A percentile compares a stretch with the other conserved stretches of the same genome.
These are phyloP conservation scores for Plebejus anna DNA, from an alignment of 2,888 invertebrate species.

Conservation along the genomic window DNA sequence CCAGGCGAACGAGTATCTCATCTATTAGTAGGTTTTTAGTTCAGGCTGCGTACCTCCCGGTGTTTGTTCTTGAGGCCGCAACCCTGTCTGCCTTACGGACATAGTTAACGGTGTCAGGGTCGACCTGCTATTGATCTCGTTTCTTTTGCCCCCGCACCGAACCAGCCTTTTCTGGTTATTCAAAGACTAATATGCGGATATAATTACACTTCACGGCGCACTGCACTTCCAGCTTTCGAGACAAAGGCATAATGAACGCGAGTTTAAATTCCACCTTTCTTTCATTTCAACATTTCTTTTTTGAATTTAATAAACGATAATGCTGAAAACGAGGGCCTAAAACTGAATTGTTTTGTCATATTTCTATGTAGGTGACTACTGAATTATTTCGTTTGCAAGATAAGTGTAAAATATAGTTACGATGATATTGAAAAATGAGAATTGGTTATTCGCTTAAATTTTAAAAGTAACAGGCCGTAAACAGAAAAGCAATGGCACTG, in stretches of 20 bases:
- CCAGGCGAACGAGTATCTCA: constrained; percentile 2
- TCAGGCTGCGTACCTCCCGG: constrained; percentile 37
- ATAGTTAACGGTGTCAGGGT: constrained; percentile 75
- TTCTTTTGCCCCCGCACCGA: constrained; percentile 62
- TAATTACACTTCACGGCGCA: constrained; percentile 45
- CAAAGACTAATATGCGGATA: constrained; percentile 48
- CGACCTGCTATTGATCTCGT: constrained; percentile 69
- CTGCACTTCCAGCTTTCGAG: constrained; percentile 35
- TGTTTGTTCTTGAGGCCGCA: constrained; percentile 68
- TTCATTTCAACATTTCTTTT: constrained; percentile 26
- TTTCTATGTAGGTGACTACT: constrained; percentile 3
- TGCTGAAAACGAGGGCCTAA: neutral
- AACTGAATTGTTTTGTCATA: neutral
- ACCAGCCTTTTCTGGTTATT: constrained; percentile 58
- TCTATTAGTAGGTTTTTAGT: constrained; percentile 1
- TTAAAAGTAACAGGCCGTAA: neutral
- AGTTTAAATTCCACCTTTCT: constrained; percentile 40
- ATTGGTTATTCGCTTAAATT: neutral
- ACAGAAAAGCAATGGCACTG: neutral
- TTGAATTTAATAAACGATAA: constrained; percentile 19
- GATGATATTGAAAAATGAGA: neutral
- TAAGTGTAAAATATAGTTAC: neutral
- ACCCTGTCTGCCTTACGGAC: constrained; percentile 55
- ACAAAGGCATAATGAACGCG: constrained; percentile 37
- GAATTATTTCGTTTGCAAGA: neutral